These are phyloP conservation scores for Hippocampus guttulatus DNA, from an alignment of 2,113 vertebrate genomes.

Conservation along the genomic window DNA sequence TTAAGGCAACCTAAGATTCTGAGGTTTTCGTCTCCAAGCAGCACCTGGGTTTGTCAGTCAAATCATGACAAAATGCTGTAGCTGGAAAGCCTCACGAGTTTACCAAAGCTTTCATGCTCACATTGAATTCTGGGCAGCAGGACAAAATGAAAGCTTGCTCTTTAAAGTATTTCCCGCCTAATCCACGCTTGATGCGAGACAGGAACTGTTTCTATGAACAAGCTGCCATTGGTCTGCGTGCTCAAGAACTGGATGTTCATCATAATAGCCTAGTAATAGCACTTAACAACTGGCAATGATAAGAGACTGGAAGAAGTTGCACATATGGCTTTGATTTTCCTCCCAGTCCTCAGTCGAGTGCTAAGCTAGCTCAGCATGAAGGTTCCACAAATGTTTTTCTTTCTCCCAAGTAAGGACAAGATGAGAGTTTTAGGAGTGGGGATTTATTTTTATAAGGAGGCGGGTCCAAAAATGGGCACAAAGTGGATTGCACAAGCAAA, in stretches of 20 bases:
- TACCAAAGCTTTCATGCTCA: constrained; percentile 14
- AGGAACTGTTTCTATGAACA: constrained; percentile 15
- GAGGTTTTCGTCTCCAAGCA: constrained; percentile 22
- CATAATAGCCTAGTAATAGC: background rate
- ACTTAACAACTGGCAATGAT: background rate
- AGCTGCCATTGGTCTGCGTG: background rate
- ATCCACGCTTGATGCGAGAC: background rate
- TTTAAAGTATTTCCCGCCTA: background rate
- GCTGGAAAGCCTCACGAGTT: constrained; percentile 24
- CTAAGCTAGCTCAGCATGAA: constrained; percentile 20
- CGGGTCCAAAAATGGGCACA: constrained; percentile 12
- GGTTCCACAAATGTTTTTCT: constrained; percentile 34
- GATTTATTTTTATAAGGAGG: constrained; percentile 55
- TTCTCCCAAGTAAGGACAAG: constrained; percentile 32
- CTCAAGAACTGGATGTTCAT: constrained; percentile 9
- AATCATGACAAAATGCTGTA: constrained; percentile 38
- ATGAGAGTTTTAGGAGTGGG: constrained; percentile 6
- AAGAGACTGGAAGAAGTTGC: background rate
- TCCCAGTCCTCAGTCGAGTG: constrained; percentile 20
- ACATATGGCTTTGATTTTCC: constrained; percentile 32
- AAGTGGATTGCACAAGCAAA: background rate
- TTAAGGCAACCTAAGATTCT: constrained; percentile 20
- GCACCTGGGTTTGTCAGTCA: constrained; percentile 17
- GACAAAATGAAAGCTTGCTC: constrained; percentile 5
- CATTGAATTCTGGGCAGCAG: background rate